phyloP scores from a whole-genome alignment of 64 coral and sea anemone genomes.

The Platygyra sinensis region DNA sequence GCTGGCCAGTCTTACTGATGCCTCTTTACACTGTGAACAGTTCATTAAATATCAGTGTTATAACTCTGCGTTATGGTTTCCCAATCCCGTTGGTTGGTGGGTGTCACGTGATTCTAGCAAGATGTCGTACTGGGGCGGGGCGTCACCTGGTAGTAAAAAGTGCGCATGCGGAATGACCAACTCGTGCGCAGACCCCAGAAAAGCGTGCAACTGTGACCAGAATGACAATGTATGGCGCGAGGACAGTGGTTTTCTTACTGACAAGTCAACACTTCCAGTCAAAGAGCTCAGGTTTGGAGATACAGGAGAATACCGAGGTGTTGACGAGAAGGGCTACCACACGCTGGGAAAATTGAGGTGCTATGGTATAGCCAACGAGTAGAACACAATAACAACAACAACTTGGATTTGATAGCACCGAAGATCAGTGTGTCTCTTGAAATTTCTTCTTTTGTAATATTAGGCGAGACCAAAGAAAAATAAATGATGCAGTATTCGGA shows the following conservation, averaged over 20 bases:
- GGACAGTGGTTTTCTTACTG: constrained; percentile 22
- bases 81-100: neutral
- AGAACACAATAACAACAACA: neutral
- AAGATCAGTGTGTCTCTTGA: too few species aligned
- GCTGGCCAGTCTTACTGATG: constrained; percentile 23
- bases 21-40: constrained; percentile 39
- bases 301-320: neutral
- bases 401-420: neutral
- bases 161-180: constrained; percentile 57
- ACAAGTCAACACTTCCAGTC: constrained; percentile 11
- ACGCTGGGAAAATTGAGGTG: constrained; percentile 28
- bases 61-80: neutral
- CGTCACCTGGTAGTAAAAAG: neutral
- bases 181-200: constrained; percentile 9
- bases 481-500: neutral
- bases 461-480: too few species aligned
- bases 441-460: too few species aligned
- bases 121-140: constrained; percentile 61
- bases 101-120: constrained; percentile 28
- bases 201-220: constrained; percentile 7
- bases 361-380: neutral
- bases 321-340: constrained; percentile 16
- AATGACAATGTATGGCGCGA: constrained; percentile 8
- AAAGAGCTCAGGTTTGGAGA: constrained; percentile 31
- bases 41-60: constrained; percentile 40